phyloP scores from a whole-genome alignment of 2,888 invertebrate species.

The Onthophagus sagittarius region DNA sequence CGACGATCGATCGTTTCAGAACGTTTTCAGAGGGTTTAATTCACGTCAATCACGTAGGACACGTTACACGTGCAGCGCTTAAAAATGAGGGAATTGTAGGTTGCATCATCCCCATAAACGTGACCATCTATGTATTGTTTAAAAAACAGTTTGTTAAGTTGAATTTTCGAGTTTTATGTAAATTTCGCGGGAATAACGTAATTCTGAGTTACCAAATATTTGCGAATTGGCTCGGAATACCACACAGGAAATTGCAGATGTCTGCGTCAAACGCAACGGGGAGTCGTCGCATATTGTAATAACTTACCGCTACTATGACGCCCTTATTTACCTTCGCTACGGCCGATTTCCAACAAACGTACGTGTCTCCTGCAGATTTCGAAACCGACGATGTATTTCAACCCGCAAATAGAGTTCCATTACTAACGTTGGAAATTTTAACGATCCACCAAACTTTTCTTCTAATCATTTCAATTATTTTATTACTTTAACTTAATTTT shows the following conservation, averaged over 20 bases:
- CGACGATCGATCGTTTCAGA: background rate
- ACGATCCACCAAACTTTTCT: background rate
- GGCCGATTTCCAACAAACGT: background rate
- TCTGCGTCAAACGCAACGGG: background rate
- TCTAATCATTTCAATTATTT: too few relatives aligned
- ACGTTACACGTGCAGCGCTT: conserved; percentile 1
- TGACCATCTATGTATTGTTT: background rate
- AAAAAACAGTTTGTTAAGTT: too few relatives aligned
- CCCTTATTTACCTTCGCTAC: background rate
- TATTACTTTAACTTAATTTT: too few relatives aligned
- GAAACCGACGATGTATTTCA: background rate
- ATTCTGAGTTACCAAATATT: background rate
- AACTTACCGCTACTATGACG: background rate
- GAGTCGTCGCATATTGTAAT: background rate
- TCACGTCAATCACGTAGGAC: conserved; percentile 3
- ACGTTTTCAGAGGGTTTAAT: background rate
- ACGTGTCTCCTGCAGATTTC: background rate
- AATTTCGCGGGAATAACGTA: background rate
- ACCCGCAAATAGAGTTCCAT: background rate
- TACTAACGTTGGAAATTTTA: background rate
- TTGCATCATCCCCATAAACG: background rate
- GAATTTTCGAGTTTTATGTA: background rate
- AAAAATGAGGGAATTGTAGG: conserved; percentile 1
- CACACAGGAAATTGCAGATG: background rate
- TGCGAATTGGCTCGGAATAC: background rate